A percentile compares a stretch with the other conserved stretches of the same genome.
Evolutionary conservation across 2,888 invertebrate species (phyloP).

Genomic region (Metacarcinus magister): DNA sequence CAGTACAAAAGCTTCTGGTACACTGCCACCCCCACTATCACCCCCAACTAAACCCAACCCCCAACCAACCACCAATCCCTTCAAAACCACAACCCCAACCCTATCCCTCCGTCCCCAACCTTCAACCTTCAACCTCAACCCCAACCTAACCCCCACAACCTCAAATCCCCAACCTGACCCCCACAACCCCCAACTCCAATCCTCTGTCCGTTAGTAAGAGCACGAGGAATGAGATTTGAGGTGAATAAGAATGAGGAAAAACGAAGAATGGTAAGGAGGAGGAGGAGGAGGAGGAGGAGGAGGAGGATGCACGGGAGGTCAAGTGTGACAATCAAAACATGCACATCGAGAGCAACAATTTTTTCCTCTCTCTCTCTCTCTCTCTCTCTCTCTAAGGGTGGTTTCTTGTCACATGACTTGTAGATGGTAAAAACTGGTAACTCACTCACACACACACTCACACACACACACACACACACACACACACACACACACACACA

Average conservation of each 20-base stretch:
- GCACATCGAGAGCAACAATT: not conserved
- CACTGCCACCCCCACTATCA: not conserved
- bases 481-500: not conserved
- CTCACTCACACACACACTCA: no score
- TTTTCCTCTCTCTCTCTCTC: not conserved
- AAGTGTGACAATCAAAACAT: not conserved
- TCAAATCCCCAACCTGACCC: no score
- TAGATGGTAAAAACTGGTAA: not conserved
- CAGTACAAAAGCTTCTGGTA: not conserved
- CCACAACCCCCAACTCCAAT: no score
- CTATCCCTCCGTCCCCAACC: not conserved
- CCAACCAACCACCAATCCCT: no score
- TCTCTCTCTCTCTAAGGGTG: not conserved
- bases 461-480: not conserved
- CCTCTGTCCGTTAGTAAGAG: no score
- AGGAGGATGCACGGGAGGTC: not conserved
- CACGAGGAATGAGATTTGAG: not conserved
- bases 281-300: slow-evolving; percentile 12
- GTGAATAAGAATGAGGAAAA: not conserved
- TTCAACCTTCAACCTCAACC: not conserved
- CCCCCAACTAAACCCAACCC: not conserved
- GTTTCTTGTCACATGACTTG: not conserved
- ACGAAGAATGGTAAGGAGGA: not conserved
- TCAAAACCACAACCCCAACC: no score
- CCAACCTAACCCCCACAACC: not conserved